A percentile compares a stretch with the other conserved stretches of the same genome.
phyloP scores from a whole-genome alignment of 1,140 invertebrate genomes.

The Sminthurinus signatus region DNA sequence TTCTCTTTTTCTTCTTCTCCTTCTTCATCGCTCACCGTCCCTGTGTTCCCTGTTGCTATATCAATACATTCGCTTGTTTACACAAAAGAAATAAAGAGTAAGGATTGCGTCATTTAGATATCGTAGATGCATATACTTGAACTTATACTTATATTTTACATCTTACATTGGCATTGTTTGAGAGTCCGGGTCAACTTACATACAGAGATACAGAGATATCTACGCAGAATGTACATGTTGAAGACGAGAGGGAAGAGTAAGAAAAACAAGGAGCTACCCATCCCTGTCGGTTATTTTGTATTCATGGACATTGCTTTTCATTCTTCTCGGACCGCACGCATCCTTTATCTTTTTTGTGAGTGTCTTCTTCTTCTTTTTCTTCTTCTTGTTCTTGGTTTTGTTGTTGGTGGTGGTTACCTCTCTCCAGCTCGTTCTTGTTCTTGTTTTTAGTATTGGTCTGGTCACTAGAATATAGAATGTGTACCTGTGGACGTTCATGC shows the following conservation, averaged over 20 bases:
- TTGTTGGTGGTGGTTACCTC: no score
- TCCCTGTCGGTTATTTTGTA: background rate
- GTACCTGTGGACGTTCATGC: no score
- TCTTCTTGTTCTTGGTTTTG: background rate
- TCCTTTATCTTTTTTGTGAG: conserved; percentile 9
- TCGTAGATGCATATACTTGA: background rate
- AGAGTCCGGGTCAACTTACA: background rate
- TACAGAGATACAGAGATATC: background rate
- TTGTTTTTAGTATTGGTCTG: no score
- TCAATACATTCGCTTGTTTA: no score
- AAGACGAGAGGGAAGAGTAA: background rate
- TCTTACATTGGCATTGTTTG: background rate
- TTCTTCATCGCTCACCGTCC: no score
- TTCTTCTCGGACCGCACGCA: conserved; percentile 1
- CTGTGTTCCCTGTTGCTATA: no score
- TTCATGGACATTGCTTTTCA: background rate
- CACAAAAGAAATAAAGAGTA: background rate
- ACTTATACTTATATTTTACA: background rate
- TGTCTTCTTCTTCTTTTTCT: no score
- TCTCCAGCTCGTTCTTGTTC: no score
- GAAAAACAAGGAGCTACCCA: background rate
- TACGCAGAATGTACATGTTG: background rate
- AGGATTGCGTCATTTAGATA: background rate
- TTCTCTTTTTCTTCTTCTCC: no score
- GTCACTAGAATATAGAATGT: no score